Evolutionary conservation across 2,797 vertebrate genomes (phyloP).

Genomic region (Xenopus petersii): DNA sequence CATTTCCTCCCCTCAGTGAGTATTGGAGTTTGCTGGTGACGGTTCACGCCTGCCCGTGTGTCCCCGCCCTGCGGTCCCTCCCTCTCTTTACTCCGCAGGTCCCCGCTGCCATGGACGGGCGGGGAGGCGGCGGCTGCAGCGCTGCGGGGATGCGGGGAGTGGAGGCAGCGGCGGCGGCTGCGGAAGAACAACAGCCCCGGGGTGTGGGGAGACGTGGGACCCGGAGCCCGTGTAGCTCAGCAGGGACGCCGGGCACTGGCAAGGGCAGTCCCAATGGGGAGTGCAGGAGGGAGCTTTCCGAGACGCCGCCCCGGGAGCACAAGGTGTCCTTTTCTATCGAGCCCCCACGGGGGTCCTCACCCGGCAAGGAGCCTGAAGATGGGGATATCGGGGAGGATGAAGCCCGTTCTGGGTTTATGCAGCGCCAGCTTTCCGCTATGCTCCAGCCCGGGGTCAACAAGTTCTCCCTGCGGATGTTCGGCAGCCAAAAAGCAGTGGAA

Average conservation of each 20-base stretch:
- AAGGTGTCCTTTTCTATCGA: constrained; percentile 71
- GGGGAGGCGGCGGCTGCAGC: constrained; percentile 51
- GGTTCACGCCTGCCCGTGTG: constrained; percentile 37
- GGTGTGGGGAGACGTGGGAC: constrained; percentile 61
- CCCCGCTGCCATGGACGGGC: constrained; percentile 61
- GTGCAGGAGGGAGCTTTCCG: constrained; percentile 73
- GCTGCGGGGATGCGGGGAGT: constrained; percentile 43
- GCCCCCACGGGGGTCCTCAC: constrained; percentile 68
- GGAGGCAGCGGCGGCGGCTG: constrained; percentile 21
- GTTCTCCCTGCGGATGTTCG: constrained; percentile 98
- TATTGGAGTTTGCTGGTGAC: no score
- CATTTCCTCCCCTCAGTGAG: no score
- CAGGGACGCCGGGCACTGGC: constrained; percentile 57
- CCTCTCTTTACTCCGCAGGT: constrained; percentile 54
- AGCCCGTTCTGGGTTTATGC: constrained; percentile 88
- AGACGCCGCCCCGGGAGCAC: constrained; percentile 57
- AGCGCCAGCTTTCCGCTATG: constrained; percentile 91
- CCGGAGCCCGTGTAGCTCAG: constrained; percentile 64
- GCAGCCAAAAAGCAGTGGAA: constrained; percentile 95
- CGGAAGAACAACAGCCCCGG: constrained; percentile 43
- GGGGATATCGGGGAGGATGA: constrained; percentile 72
- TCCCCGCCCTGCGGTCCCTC: constrained; percentile 53
- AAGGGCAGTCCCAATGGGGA: constrained; percentile 83
- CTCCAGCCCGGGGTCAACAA: constrained; percentile 97
- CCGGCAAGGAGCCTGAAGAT: constrained; percentile 73